phyloP scores from a whole-genome alignment of 2,888 invertebrate genomes.

The Artemia sinica region DNA sequence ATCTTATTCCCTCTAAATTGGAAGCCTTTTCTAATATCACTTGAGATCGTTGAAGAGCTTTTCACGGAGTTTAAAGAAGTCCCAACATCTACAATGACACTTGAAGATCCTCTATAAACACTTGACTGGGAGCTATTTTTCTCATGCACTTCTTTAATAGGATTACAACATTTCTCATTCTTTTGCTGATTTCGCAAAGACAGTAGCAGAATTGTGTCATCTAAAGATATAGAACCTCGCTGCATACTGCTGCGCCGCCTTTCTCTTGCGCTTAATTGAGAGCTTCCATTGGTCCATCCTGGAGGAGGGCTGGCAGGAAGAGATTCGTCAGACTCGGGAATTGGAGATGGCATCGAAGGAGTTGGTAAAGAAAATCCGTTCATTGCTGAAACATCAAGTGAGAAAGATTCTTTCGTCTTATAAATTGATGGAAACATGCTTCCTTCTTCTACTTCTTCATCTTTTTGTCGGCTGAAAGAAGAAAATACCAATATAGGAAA shows the following conservation, averaged over 20 bases:
- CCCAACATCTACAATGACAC: neutral
- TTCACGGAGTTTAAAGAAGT: slow-evolving; percentile 3
- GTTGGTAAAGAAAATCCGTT: too few relatives aligned
- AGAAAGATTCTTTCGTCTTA: too few relatives aligned
- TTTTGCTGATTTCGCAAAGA: neutral
- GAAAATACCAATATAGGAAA: too few relatives aligned
- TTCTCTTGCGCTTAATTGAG: slow-evolving; percentile 1
- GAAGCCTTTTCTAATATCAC: neutral
- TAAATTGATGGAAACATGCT: too few relatives aligned
- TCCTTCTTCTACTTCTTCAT: too few relatives aligned
- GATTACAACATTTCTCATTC: neutral
- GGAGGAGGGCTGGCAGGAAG: slow-evolving; percentile 10
- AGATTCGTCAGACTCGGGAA: slow-evolving; percentile 1
- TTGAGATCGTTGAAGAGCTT: slow-evolving; percentile 12
- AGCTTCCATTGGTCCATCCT: slow-evolving; percentile 10
- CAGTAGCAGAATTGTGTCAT: slow-evolving; percentile 7
- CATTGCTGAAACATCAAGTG: too few relatives aligned
- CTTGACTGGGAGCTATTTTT: neutral
- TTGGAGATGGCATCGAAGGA: neutral
- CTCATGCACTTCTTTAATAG: neutral
- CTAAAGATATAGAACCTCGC: slow-evolving; percentile 22
- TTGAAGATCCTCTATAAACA: neutral
- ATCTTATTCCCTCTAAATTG: neutral
- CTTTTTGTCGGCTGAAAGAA: too few relatives aligned
- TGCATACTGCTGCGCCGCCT: slow-evolving; percentile 19